These are phyloP conservation scores for Trigoniulus corallinus DNA, from an alignment of 1,140 invertebrate genomes.

Conservation along the genomic window DNA sequence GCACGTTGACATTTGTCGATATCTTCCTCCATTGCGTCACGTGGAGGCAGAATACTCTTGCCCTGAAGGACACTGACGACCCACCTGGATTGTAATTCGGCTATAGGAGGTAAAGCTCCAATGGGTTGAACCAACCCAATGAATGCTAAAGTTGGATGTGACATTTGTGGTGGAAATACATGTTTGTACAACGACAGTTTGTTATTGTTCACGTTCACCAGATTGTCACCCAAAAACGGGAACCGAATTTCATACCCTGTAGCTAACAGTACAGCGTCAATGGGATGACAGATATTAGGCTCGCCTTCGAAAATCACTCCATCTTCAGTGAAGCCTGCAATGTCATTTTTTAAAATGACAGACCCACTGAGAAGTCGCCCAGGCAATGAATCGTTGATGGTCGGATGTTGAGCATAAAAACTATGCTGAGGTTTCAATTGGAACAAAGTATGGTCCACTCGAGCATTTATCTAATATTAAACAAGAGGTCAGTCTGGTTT, in stretches of 20 bases:
- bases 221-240: slow-evolving; percentile 22
- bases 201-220: slow-evolving; percentile 20
- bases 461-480: not conserved
- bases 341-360: slow-evolving; percentile 26
- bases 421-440: slow-evolving; percentile 28
- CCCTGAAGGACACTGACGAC: slow-evolving; percentile 15
- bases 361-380: slow-evolving; percentile 31
- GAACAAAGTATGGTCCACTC: slow-evolving; percentile 32
- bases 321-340: slow-evolving; percentile 21
- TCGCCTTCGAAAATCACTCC: slow-evolving; percentile 22
- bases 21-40: slow-evolving; percentile 20
- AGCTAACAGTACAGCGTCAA: slow-evolving; percentile 25
- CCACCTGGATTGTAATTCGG: slow-evolving; percentile 34
- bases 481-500: not conserved
- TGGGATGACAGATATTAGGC: slow-evolving; percentile 10
- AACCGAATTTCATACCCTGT: slow-evolving; percentile 29
- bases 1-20: too few relatives aligned
- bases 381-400: slow-evolving; percentile 36
- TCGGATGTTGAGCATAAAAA: slow-evolving; percentile 31
- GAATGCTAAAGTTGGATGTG: slow-evolving; percentile 23
- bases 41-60: slow-evolving; percentile 15
- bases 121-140: slow-evolving; percentile 34
- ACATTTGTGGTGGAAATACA: slow-evolving; percentile 28
- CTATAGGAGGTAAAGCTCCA: slow-evolving; percentile 30
- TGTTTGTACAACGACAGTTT: slow-evolving; percentile 29